A percentile compares a stretch with the other conserved stretches of the same genome.
Evolutionary conservation across 92 coral and sea anemone species (phyloP).

Genomic region (Bergia sp.): DNA sequence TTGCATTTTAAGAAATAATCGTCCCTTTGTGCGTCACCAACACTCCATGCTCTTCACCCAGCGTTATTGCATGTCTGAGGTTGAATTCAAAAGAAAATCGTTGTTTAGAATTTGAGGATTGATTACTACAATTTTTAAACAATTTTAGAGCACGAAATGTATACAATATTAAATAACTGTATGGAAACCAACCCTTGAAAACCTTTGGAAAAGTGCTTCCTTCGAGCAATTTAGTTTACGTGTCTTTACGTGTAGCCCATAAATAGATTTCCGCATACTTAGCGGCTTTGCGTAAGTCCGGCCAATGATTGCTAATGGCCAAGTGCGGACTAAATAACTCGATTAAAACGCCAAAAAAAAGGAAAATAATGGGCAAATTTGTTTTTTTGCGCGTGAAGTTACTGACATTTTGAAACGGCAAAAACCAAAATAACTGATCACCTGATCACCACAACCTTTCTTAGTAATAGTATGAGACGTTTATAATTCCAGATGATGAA

Average conservation of each 20-base stretch:
- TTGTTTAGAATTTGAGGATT: not conserved
- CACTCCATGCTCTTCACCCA: not conserved
- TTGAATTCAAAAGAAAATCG: not conserved
- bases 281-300: constrained; percentile 23
- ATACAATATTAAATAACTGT: too few species aligned
- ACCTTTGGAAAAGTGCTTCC: not conserved
- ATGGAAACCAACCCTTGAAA: not conserved
- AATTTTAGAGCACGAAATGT: not conserved
- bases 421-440: not conserved
- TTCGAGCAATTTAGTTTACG: not conserved
- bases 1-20: not conserved
- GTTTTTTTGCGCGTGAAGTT: not conserved
- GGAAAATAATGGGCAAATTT: not conserved
- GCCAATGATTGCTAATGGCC: not conserved
- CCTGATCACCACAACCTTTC: not conserved
- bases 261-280: constrained; percentile 9
- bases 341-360: not conserved
- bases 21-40: not conserved
- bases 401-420: not conserved
- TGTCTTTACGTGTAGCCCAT: not conserved
- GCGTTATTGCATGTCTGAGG: too few species aligned
- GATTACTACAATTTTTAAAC: not conserved
- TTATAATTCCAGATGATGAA: too few species aligned
- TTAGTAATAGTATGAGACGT: too few species aligned
- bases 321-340: constrained; percentile 23